Evolutionary conservation across 2,113 vertebrate species (phyloP), one percentile per base, ranked within the genome.

Genomic region (Bettongia penicillata): DNA sequence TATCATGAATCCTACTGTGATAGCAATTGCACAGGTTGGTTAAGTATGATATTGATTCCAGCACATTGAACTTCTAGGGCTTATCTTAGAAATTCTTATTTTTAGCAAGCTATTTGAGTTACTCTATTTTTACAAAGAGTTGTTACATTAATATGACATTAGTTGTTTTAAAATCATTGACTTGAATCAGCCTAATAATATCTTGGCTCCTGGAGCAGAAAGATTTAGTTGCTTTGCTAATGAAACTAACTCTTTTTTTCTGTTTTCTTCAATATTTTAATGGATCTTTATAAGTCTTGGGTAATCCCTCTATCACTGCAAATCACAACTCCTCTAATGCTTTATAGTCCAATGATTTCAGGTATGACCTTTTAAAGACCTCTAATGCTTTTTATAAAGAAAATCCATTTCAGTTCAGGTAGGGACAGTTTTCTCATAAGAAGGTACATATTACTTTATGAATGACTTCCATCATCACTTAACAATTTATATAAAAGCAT

Each of bases 131-230:
- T 94, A 53, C 51, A 95, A 96, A 93, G 91, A 95, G 51, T 47
- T 95, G 95, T 93, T 97, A 96, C 96, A 96, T 97, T 97, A 97
- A 96, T 77, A 96, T 91, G 68, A 77, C 68, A 89, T 95, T 93
- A 95, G 91, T 94, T 92, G 94, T 96, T 96, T 96, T 94, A 94
- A 97, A 97, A 93, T 96, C 95, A 96, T 9, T 95, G 51, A 12
- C 96, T 94, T 96, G 89, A 91, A 48, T 95, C 93, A 93, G 77
- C 47, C 93, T 95, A 90, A 77, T 92, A 91, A 77, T 92, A 91
- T 93, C 22, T 95, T 90, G 93, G 26, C 92, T 96, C 95, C 25
- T 94, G 89, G 89, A 93, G 43, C 23, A 57, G 84, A 94, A 95
- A 93, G 51, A 23, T 90, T 93, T 94, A 52, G 91, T 91, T 89